Conservation (phyloP, 2,888 invertebrate genomes). For the Ectemnius cavifrons region DNA sequence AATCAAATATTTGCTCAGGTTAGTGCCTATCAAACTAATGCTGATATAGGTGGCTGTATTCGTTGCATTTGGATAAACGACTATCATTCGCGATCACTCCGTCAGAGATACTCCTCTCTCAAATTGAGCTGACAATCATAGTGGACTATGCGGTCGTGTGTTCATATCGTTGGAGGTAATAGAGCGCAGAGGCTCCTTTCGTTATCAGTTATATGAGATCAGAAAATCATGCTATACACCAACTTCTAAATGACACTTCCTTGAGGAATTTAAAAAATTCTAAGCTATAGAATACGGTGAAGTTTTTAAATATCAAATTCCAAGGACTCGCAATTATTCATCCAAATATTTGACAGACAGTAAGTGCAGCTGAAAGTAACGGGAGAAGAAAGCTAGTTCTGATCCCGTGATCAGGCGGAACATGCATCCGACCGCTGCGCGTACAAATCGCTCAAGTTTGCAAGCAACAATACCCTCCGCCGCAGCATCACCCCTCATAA, state of each 20-base stretch:
- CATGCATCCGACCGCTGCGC: conserved; percentile 70
- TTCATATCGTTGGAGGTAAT: not conserved
- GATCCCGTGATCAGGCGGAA: conserved; percentile 57
- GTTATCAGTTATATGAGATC: not conserved
- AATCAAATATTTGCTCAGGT: conserved; percentile 29
- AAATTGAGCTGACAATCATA: conserved; percentile 13
- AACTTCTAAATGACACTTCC: not conserved
- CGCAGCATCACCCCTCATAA: conserved; percentile 43
- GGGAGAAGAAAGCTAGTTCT: conserved; percentile 33
- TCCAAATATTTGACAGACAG: conserved; percentile 33
- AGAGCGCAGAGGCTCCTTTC: not conserved
- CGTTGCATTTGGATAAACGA: conserved; percentile 38
- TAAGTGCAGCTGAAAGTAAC: conserved; percentile 6
- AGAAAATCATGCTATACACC: not conserved
- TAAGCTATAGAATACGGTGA: too few relatives aligned
- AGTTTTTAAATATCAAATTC: not conserved
- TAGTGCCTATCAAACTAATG: conserved; percentile 33
- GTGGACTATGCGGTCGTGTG: not conserved
- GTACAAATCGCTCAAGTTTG: conserved; percentile 61
- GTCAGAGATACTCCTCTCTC: conserved; percentile 2
- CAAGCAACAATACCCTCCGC: conserved; percentile 44
- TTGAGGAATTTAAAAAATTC: not conserved
- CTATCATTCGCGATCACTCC: conserved; percentile 16
- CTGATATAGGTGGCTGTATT: conserved; percentile 42
- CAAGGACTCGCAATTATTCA: conserved; percentile 4